Evolutionary conservation across 2,797 vertebrate species (phyloP), one percentile per base, ranked within the genome.

Genomic region (Pagetopsis macropterus): DNA sequence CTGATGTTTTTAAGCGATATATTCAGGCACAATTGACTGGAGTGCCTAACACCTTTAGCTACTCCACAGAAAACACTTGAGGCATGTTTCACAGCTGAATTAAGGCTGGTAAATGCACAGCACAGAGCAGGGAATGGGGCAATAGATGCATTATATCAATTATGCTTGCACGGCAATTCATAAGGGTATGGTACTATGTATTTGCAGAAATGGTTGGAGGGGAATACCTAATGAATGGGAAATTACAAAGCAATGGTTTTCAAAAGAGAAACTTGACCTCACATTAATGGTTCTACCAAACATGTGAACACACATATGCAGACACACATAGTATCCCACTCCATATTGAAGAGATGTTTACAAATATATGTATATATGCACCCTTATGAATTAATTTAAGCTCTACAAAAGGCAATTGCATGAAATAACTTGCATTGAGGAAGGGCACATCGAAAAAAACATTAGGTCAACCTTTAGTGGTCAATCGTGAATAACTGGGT

Each of bases 81-180:
- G 84, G 74, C 71, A 77, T 75, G 70, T 76, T 87, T 81, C 67
- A 75, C 63, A 65, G 79, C 68, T 79, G 82, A 83, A 79, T 85
- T 81, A 87, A 69, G 41, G 76, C 66, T 50, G 49, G 17, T 82
- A 79, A 81, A 89, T 78, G 75, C 69, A 72, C 61, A 79, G 69
- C 70, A 56, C 75, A 79, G 70, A 83, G 71, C 55, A 49, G 79
- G 72, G 65, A 73, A 58, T 43, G 52, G 40, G 78, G 49, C 69
- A 78, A 80, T 84, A 75, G 63, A 79, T 46, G 73, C 55, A 69
- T 83, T 74, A 72, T 70, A 82, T 81, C 65, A 74, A 78, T 74
- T 73, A 58, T 72, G 56, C 76, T 81, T 85, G 81, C 76, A 75
- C 70, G 61, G 75, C 67, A 70, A 74, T 71, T 83, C 74, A 74